These are phyloP conservation scores for Acanthurus leucopareius DNA, from an alignment of 2,797 vertebrate genomes.

Conservation along the genomic window DNA sequence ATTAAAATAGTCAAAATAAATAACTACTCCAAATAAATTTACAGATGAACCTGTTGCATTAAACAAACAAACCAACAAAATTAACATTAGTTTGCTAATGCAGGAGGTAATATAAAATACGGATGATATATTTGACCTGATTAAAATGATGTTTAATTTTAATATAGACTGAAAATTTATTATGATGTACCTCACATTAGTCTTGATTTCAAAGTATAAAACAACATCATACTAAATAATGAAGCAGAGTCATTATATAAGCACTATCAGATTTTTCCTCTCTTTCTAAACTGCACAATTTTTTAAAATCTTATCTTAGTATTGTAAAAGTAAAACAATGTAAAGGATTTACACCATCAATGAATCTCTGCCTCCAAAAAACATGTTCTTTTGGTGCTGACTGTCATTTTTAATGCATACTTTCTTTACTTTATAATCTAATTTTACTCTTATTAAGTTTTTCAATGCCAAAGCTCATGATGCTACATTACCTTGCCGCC, in stretches of 20 bases:
- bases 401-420: background rate
- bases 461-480: background rate
- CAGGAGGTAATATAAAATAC: background rate
- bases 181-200: background rate
- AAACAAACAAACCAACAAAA: background rate
- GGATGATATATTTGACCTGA: background rate
- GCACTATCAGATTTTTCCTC: no score
- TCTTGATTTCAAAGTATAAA: background rate
- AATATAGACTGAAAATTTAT: slow-evolving; percentile 2
- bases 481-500: background rate
- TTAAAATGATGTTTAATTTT: background rate
- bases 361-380: background rate
- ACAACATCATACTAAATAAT: background rate
- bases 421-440: background rate
- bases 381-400: background rate
- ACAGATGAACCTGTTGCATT: no score
- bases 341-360: background rate
- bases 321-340: background rate
- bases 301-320: background rate
- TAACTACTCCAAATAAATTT: no score
- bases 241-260: no score
- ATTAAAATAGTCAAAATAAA: no score
- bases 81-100: background rate
- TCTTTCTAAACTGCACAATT: no score
- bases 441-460: no score